Percentiles rank a stretch among this genome's conserved stretches.
Conservation (phyloP, 2,888 invertebrate species). For the Acrobasis repandana region DNA sequence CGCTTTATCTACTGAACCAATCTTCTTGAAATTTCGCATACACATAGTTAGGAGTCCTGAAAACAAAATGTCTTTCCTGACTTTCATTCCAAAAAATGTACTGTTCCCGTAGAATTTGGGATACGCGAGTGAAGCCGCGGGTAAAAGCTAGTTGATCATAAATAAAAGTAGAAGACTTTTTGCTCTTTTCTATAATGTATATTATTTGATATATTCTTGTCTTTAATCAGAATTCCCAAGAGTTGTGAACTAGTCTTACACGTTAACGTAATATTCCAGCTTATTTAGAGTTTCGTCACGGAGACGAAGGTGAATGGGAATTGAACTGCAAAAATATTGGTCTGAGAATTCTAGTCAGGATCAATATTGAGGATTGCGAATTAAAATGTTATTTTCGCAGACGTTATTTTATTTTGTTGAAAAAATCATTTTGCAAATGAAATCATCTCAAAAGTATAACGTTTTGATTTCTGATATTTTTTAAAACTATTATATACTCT, state of each 20-base stretch:
- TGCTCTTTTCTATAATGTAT: no score
- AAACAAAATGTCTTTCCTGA: no score
- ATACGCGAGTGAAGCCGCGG: no score
- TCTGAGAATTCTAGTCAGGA: conserved; percentile 45
- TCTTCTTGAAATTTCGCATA: no score
- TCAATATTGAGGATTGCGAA: conserved; percentile 32
- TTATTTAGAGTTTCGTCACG: conserved; percentile 50
- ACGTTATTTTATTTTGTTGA: not conserved
- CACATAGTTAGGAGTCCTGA: no score
- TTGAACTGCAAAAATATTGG: conserved; percentile 54
- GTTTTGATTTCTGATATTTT: no score
- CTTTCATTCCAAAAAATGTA: no score
- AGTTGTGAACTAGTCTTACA: conserved; percentile 37
- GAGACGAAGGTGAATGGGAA: conserved; percentile 51
- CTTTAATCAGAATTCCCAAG: conserved; percentile 27
- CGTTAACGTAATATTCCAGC: conserved; percentile 40
- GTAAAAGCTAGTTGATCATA: no score
- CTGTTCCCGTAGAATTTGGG: no score
- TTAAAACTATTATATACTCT: no score
- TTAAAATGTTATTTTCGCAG: conserved; percentile 41
- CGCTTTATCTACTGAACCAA: no score
- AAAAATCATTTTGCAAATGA: not conserved
- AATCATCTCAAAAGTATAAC: not conserved
- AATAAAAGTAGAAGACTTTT: no score
- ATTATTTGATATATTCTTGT: not conserved